These are phyloP conservation scores for Drosophila mercatorum DNA, from an alignment of 2,888 invertebrate species.

Conservation along the genomic window DNA sequence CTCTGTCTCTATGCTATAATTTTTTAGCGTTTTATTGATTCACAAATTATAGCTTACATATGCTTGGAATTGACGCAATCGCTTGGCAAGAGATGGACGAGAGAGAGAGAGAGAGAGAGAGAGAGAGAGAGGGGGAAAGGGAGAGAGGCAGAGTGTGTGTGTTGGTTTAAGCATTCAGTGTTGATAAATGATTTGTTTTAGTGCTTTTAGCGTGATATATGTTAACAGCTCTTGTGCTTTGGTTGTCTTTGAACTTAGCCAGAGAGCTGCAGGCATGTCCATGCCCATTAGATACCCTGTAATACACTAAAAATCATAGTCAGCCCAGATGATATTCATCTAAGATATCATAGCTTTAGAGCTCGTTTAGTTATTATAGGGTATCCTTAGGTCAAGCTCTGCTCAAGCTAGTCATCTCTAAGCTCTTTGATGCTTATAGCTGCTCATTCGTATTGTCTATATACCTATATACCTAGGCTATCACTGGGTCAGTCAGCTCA, in stretches of 20 bases:
- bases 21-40: conserved; percentile 41
- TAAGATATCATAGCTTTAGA: too few relatives aligned
- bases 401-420: too few relatives aligned
- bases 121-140: neutral
- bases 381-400: neutral
- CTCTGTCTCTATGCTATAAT: neutral
- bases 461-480: neutral
- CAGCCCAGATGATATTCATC: too few relatives aligned
- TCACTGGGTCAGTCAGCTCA: neutral
- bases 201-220: conserved; percentile 6
- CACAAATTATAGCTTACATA: conserved; percentile 43
- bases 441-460: too few relatives aligned
- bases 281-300: neutral
- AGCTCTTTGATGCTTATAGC: neutral
- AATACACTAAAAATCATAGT: too few relatives aligned
- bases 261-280: neutral
- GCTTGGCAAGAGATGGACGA: neutral
- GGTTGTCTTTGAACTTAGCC: neutral
- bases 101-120: neutral
- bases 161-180: neutral
- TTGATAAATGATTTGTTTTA: conserved; percentile 17
- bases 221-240: neutral
- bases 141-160: neutral
- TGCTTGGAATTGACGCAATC: conserved; percentile 30
- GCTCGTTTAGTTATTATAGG: neutral